These are phyloP conservation scores for Tuberolachnus salignus DNA, from an alignment of 2,888 invertebrate species.

Conservation along the genomic window DNA sequence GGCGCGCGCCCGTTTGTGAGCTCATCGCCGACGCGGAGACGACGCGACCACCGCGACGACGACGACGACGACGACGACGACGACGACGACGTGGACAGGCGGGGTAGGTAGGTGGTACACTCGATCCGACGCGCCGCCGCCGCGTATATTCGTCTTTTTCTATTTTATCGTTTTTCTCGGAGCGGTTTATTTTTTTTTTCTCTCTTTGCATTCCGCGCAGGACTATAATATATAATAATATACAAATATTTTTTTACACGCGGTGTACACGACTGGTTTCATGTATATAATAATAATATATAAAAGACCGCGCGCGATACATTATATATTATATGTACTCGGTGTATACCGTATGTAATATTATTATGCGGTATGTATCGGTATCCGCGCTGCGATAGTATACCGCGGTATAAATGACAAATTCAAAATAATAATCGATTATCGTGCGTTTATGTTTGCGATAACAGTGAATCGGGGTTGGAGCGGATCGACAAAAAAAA, in stretches of 20 bases:
- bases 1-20: background rate
- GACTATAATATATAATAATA: constrained; percentile 11
- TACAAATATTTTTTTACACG: background rate
- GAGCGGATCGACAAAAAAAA: too few species aligned
- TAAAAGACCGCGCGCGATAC: background rate
- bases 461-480: too few species aligned
- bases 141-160: constrained; percentile 22
- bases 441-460: too few species aligned
- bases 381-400: too few species aligned
- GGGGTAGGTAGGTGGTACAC: constrained; percentile 4
- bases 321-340: background rate
- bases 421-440: too few species aligned
- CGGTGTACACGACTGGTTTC: background rate
- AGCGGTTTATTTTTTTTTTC: background rate
- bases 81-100: constrained; percentile 7
- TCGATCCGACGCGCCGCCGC: background rate
- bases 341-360: background rate
- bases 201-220: constrained; percentile 14
- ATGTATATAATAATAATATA: background rate
- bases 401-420: too few species aligned
- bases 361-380: background rate
- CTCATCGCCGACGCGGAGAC: constrained; percentile 13
- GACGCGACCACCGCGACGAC: constrained; percentile 42
- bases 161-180: constrained; percentile 36
- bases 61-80: constrained; percentile 32